Evolutionary conservation across 2,797 vertebrate genomes (phyloP), one percentile per base, ranked within the genome.

Genomic region (Falco peregrinus): DNA sequence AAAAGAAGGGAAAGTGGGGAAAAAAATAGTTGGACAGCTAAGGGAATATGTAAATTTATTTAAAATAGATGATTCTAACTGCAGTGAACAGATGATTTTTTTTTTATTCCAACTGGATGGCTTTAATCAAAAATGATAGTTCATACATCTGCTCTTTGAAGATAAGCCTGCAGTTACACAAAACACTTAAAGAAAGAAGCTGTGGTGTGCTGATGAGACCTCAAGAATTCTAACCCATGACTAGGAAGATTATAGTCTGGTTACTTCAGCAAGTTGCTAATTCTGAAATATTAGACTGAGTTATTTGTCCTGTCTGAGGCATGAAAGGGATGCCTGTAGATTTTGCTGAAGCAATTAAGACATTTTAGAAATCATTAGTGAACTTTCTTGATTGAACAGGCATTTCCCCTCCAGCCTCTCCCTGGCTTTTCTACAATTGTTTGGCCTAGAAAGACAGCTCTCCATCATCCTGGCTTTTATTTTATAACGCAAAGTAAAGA

Each of bases 51-150:
- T 70, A 96, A 95, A 96, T 95, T 81, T 94, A 96, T 97, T 97
- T 90, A 93, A 95, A 97, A 95, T 79, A 91, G 92, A 93, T 83
- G 22, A 93, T 93, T 93, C 78, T 71, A 54, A 89, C 95, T 81
- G 92, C 96, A 92, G 81, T 91, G 94, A 95, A 92, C 92, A 90
- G 95, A 94, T 93, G 93, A 94, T 85, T 94, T 87, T 94, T 94
- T 92, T 92, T 91, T 75, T 16, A 82, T 96, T 96, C 91, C 18
- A 41, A 89, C 93, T 94, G 96, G 95, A 97, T 96, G 94, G 87
- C 97, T 97, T 97, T 98, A 98, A 98, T 97, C 93, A 97, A 97
- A 98, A 98, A 97, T 78, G 96, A 97, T 98, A 96, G 96, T 94
- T 96, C 96, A 96, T 95, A 95, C 97, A 96, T 97, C 97, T 97